Base-by-base conservation (phyloP, 1,140 invertebrate species). In the Colletes gigas region DNA sequence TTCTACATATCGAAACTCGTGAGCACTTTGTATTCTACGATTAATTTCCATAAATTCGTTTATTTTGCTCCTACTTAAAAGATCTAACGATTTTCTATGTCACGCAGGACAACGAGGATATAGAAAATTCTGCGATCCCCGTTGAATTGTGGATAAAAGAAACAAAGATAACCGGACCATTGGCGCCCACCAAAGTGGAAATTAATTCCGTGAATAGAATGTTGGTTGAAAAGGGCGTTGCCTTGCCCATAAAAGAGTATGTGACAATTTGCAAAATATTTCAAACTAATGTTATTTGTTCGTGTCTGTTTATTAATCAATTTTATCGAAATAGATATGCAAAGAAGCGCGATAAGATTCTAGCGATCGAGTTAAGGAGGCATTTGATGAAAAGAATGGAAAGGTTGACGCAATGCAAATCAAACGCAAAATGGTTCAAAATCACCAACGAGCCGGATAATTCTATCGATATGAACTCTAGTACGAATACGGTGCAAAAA, bases 141-240 rank as follows among this genome's bases (percentile, higher is more conserved):
- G 93, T 95, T 0, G 94, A 95, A 68, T 83, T 96, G 15, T 95
- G 94, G 93, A 90, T 94, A 0, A 94, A 93, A 82, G 89, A 93
- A 62, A 90, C 89, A 0, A 84, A 81, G 52, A 74, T 57, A 15
- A 92, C 93, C 0, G 94, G 94, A 68, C 92, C 94, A 15, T 92
- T 94, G 8, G 91, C 92, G 19, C 94, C 95, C 6, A 92, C 93
- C 15, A 91, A 82, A 41, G 91, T 93, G 0, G 93, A 95, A 70
- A 94, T 94, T 89, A 91, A 92, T 55, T 94, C 93, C n/a, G 82
- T 96, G 4, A 95, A 94, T 77, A 88, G 92, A 65, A 91, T 90
- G 78, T 91, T 96, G 15, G 88, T 95, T 9, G 92, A 95, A 3
- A 89, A 92, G 62, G 95, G 95, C 0, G 81, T 94, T n/a, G 95